Conservation (phyloP, 1,140 invertebrate genomes). For the Vollenhovia emeryi region DNA sequence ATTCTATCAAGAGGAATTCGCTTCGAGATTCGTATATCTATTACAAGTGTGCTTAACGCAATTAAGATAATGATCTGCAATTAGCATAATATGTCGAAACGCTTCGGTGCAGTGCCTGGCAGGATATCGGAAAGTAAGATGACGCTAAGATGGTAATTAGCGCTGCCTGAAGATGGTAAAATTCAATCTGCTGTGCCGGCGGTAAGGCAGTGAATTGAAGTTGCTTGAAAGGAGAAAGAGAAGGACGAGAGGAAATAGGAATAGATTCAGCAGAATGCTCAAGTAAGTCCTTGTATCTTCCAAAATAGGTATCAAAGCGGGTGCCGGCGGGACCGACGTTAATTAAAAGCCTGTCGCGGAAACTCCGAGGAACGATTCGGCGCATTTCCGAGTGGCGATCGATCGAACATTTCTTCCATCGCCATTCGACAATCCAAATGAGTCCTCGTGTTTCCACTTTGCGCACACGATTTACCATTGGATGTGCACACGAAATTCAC, state of each 20-base stretch:
- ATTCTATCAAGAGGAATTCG: background rate
- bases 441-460: conserved; percentile 39
- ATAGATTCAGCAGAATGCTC: conserved; percentile 16
- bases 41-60: background rate
- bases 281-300: conserved; percentile 65
- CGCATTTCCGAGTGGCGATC: conserved; percentile 47
- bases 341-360: conserved; percentile 68
- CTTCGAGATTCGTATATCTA: background rate
- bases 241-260: background rate
- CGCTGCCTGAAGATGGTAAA: conserved; percentile 40
- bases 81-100: conserved; percentile 38
- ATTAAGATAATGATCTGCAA: conserved; percentile 45
- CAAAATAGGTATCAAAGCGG: conserved; percentile 67
- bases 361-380: conserved; percentile 46
- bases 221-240: background rate
- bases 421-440: conserved; percentile 28
- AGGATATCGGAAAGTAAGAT: conserved; percentile 22
- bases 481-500: background rate
- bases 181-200: conserved; percentile 60
- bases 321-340: conserved; percentile 59
- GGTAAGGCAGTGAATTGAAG: conserved; percentile 41
- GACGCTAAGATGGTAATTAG: conserved; percentile 58
- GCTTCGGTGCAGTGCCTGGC: background rate
- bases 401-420: conserved; percentile 64
- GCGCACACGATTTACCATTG: conserved; percentile 40